Evolutionary conservation across 2,113 vertebrate genomes (phyloP), one percentile per base, ranked within the genome.

Genomic region (Tiliqua scincoides): DNA sequence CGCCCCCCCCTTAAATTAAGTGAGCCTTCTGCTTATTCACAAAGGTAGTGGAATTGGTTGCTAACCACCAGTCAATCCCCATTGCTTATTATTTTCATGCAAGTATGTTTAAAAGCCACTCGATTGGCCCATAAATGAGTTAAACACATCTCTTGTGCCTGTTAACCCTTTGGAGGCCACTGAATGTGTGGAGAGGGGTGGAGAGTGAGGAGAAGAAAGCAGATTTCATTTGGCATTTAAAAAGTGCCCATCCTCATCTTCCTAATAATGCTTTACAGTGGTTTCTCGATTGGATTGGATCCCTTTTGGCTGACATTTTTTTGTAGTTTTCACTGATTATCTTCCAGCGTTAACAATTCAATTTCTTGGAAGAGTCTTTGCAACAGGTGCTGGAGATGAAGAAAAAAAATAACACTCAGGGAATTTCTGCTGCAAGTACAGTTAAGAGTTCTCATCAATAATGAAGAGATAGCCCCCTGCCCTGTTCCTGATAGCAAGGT

Each of bases 231-330:
- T 65, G 18, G 62, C 15, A 25, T 10, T 27, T 20, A 32, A 32
- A 11, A 30, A 65, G 25, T 70, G 4, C 18, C 40, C 32, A 6
- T 40, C 23, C 2, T 21, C 3, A 3, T 43, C 5, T 18, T 86
- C 71, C 75, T 52, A 84, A 62, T 59, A 14, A 48, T 65, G 20
- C 85, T 78, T 89, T 70, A 79, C 89, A 83, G 62, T 81, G 30
- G 2, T 63, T 59, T 32, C 27, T 62, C 30, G 15, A 30, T 32
- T 82, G 79, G 71, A 32, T 67, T 82, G n/a, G 79, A 88, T 88
- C 89, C 83, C 57, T 75, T 76, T 78, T 85, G 82, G 77, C 54
- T 89, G 35, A 78, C 87, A 73, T 72, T 90, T 48, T 48, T 90
- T 83, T 89, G 52, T 90, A 7, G 21, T 74, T 48, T 43, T 37